Percentiles rank a stretch among this genome's conserved stretches.
Conservation (phyloP, 1,140 invertebrate species). For the Aphis gossypii region DNA sequence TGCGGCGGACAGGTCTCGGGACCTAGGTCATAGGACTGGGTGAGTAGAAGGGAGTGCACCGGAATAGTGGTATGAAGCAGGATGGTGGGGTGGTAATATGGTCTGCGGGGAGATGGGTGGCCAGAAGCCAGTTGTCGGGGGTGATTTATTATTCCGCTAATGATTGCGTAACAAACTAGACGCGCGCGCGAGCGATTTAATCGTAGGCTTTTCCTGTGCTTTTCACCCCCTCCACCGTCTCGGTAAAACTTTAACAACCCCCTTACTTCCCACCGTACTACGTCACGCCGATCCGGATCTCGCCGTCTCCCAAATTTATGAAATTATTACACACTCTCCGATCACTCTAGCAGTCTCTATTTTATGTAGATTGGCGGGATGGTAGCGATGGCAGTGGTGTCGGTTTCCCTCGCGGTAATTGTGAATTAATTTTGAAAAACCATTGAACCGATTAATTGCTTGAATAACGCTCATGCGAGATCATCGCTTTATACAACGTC, state of each 20-base stretch:
- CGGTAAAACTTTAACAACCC: constrained; percentile 29
- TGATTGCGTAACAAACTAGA: constrained; percentile 55
- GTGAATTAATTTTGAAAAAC: constrained; percentile 54
- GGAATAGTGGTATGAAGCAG: neutral
- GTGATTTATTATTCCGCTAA: constrained; percentile 57
- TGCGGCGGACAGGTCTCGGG: constrained; percentile 45
- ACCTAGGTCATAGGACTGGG: neutral
- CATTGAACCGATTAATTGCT: constrained; percentile 44
- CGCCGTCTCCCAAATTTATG: neutral
- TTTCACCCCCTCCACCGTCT: neutral
- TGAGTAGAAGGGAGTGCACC: neutral
- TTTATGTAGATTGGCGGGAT: too few relatives aligned
- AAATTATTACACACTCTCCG: constrained; percentile 37
- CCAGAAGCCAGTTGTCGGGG: constrained; percentile 19
- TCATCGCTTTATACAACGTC: neutral
- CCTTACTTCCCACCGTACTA: too few relatives aligned
- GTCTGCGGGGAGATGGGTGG: neutral
- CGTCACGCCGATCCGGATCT: neutral
- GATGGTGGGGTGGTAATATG: neutral
- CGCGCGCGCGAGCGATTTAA: constrained; percentile 29
- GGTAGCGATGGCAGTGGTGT: neutral
- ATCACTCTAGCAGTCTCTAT: neutral
- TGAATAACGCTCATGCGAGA: neutral
- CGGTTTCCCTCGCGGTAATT: constrained; percentile 25
- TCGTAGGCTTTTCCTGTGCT: constrained; percentile 54